phyloP scores from a whole-genome alignment of 1,140 invertebrate species.

The Halictus rubicundus region DNA sequence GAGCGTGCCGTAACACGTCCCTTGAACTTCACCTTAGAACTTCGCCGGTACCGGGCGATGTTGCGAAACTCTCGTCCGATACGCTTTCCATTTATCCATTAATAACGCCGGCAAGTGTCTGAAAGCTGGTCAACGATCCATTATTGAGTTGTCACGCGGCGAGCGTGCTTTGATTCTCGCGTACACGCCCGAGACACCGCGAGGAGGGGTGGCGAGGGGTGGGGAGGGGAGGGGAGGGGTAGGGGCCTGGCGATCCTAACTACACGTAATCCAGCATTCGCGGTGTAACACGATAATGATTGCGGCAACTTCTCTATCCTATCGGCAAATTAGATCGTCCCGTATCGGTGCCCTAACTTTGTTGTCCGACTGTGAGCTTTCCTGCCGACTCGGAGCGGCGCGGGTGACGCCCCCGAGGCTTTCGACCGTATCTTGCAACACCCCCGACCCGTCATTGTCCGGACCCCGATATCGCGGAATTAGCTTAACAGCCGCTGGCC shows the following conservation, averaged over 20 bases:
- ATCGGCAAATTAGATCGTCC: constrained; percentile 60
- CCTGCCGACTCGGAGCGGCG: constrained; percentile 7
- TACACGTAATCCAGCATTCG: constrained; percentile 40
- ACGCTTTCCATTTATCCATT: constrained; percentile 10
- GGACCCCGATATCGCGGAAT: constrained; percentile 33
- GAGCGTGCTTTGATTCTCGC: constrained; percentile 12
- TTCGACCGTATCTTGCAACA: constrained; percentile 4
- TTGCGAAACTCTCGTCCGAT: background rate
- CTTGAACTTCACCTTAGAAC: constrained; percentile 7
- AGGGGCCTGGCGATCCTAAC: too few relatives aligned
- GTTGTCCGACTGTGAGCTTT: too few relatives aligned
- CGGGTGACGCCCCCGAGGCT: constrained; percentile 22
- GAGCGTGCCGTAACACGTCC: background rate
- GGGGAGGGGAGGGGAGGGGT: too few relatives aligned
- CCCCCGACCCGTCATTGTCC: background rate
- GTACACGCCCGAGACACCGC: constrained; percentile 4
- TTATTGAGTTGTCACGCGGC: constrained; percentile 28
- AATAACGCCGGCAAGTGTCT: background rate
- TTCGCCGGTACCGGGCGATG: background rate
- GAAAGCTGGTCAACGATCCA: constrained; percentile 19
- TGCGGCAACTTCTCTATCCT: constrained; percentile 52
- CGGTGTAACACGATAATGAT: constrained; percentile 59
- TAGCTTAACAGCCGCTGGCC: constrained; percentile 36
- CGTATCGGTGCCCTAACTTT: too few relatives aligned
- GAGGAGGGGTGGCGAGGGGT: too few relatives aligned